These are phyloP conservation scores for Acanthurus tractus DNA, from an alignment of 2,797 vertebrate genomes.

Conservation along the genomic window DNA sequence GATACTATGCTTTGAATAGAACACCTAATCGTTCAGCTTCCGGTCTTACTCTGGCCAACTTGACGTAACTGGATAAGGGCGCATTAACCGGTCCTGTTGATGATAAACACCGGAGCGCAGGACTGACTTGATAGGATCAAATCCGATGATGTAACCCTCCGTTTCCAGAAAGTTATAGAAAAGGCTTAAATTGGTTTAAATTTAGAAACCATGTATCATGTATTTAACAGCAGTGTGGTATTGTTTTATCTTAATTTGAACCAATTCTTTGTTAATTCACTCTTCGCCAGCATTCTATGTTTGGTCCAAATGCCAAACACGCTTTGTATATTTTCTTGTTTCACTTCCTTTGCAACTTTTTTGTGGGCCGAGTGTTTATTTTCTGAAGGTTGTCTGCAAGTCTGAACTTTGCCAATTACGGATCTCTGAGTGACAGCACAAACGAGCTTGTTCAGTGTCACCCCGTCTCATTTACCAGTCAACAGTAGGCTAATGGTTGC, in stretches of 20 bases:
- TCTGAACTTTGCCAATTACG: background rate
- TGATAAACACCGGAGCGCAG: slow-evolving; percentile 38
- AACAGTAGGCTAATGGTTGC: too few species aligned
- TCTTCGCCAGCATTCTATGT: background rate
- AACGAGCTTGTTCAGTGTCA: background rate
- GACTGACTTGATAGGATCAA: slow-evolving; percentile 44
- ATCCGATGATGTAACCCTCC: slow-evolving; percentile 57
- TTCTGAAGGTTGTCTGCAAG: background rate
- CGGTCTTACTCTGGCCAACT: background rate
- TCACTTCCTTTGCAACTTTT: background rate
- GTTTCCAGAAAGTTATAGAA: slow-evolving; percentile 42
- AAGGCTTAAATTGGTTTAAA: slow-evolving; percentile 1
- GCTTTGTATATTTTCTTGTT: too few species aligned
- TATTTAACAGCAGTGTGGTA: background rate
- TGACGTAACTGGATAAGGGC: background rate
- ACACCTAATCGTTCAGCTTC: slow-evolving; percentile 14
- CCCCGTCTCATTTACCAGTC: background rate
- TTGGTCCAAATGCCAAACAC: background rate
- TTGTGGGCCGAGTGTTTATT: background rate
- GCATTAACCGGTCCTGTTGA: slow-evolving; percentile 16
- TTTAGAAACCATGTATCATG: background rate
- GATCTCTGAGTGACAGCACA: background rate
- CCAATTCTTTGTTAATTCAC: background rate
- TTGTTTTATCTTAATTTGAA: background rate
- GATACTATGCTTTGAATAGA: slow-evolving; percentile 16